Conservation (phyloP, 2,888 invertebrate species). For the Amblyteles armatorius region DNA sequence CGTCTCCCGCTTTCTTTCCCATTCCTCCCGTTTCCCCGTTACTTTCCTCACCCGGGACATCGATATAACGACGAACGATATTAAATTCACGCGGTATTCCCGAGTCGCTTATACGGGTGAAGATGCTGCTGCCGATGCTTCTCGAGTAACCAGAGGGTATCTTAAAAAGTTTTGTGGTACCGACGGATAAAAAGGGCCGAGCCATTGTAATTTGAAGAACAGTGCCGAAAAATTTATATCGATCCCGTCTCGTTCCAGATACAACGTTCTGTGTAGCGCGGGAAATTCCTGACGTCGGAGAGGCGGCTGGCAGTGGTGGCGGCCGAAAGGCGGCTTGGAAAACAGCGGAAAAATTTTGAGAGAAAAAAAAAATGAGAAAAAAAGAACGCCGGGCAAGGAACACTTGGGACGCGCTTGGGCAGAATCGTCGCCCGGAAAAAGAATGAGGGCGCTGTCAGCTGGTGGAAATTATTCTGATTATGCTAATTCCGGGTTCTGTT, state of each 20-base stretch:
- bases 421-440: conserved; percentile 85
- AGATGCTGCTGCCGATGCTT: conserved; percentile 11
- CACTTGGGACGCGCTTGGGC: conserved; percentile 83
- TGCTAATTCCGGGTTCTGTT: conserved; percentile 87
- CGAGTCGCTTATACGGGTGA: conserved; percentile 50
- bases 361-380: conserved; percentile 27
- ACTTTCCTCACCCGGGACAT: conserved; percentile 50
- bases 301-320: conserved; percentile 42
- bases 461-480: conserved; percentile 88
- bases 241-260: background rate
- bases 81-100: conserved; percentile 64
- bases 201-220: background rate
- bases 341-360: conserved; percentile 59
- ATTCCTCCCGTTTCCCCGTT: conserved; percentile 2
- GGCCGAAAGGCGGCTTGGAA: conserved; percentile 62
- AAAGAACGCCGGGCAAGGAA: conserved; percentile 80
- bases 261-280: conserved; percentile 68
- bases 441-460: conserved; percentile 87
- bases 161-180: conserved; percentile 9
- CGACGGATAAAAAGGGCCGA: background rate
- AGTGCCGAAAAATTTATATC: background rate
- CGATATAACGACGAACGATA: conserved; percentile 62
- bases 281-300: conserved; percentile 74
- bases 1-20: conserved; percentile 38
- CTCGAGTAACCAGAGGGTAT: background rate